Evolutionary conservation across 2,888 invertebrate species (phyloP).

Genomic region (Isoperla grammatica): DNA sequence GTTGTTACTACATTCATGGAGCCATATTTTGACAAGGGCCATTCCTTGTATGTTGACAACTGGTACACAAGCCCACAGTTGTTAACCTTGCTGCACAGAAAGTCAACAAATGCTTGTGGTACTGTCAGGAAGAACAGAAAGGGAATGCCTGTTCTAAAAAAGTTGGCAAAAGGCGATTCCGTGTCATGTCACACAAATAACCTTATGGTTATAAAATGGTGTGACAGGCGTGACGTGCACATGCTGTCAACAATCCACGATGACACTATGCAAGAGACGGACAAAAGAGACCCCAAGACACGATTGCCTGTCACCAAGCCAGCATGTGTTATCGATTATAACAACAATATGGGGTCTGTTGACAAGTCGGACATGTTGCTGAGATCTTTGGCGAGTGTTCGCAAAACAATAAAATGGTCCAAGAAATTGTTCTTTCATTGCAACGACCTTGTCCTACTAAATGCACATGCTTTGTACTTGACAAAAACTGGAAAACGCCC

Average conservation of each 20-base stretch:
- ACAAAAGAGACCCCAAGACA: conserved; percentile 23
- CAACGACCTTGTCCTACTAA: conserved; percentile 30
- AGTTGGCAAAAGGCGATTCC: conserved; percentile 22
- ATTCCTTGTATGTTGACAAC: conserved; percentile 30
- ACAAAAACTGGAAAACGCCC: conserved; percentile 25
- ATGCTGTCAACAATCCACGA: conserved; percentile 31
- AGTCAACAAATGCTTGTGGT: conserved; percentile 26
- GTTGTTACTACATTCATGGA: conserved; percentile 24
- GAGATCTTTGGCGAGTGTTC: conserved; percentile 26
- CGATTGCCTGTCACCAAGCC: conserved; percentile 21
- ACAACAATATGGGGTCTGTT: conserved; percentile 28
- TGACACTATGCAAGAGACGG: conserved; percentile 10
- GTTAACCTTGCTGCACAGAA: conserved; percentile 14
- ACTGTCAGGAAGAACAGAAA: conserved; percentile 25
- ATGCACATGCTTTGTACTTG: conserved; percentile 31
- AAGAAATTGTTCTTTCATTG: conserved; percentile 37
- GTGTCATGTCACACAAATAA: conserved; percentile 9
- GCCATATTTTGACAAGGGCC: conserved; percentile 28
- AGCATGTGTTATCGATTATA: conserved; percentile 29
- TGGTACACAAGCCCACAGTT: conserved; percentile 28
- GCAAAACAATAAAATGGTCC: conserved; percentile 33
- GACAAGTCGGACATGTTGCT: conserved; percentile 35
- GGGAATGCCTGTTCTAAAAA: conserved; percentile 22
- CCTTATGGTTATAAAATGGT: conserved; percentile 29
- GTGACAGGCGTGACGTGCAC: conserved; percentile 29